Evolutionary conservation across 2,113 vertebrate genomes (phyloP).

Genomic region (Morone chrysops): DNA sequence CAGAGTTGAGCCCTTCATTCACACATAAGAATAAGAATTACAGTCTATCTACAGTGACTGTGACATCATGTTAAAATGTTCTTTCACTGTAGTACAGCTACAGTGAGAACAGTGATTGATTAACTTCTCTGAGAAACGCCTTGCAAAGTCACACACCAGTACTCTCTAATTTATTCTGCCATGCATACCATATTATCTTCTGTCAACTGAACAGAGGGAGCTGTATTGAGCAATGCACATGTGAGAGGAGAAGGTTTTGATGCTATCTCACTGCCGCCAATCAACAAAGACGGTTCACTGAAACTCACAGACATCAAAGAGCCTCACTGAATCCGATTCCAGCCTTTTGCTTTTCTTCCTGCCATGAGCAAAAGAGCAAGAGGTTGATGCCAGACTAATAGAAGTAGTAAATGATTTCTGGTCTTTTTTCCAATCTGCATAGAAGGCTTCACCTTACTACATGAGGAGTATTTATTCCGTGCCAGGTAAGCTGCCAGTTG

Average conservation of each 20-base stretch:
- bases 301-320: constrained; percentile 23
- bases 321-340: background rate
- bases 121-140: background rate
- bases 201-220: background rate
- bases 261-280: constrained; percentile 2
- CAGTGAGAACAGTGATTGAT: background rate
- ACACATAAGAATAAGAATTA: no score
- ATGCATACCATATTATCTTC: background rate
- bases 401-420: constrained; percentile 24
- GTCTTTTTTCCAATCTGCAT: constrained; percentile 10
- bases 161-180: background rate
- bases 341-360: background rate
- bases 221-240: background rate
- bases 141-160: background rate
- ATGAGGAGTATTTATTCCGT: background rate
- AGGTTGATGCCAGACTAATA: constrained; percentile 14
- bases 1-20: no score
- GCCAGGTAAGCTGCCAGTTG: constrained; percentile 6
- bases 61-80: no score
- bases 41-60: no score
- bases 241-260: background rate
- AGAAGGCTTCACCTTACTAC: background rate
- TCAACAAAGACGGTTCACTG: background rate
- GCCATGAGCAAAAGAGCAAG: background rate
- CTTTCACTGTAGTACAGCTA: background rate